phyloP scores from a whole-genome alignment of 2,888 invertebrate species.

The Melanotus villosus region DNA sequence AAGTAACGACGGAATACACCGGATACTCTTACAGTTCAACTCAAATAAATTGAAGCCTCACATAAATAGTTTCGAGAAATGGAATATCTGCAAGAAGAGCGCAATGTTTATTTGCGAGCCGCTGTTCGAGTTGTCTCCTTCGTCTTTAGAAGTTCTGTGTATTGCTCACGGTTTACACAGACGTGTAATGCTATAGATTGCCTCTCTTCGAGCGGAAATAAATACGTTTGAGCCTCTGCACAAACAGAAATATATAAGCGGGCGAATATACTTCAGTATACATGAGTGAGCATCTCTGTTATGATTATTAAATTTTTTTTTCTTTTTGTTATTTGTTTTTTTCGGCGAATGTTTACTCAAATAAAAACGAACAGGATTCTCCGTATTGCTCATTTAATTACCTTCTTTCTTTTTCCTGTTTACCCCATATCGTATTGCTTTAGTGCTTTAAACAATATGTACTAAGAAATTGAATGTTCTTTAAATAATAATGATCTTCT shows the following conservation, averaged over 20 bases:
- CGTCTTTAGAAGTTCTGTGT: conserved; percentile 38
- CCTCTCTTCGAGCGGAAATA: conserved; percentile 15
- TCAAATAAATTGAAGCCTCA: conserved; percentile 40
- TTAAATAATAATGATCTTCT: too few relatives aligned
- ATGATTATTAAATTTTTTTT: not conserved
- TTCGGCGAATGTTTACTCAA: too few relatives aligned
- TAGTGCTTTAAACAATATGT: too few relatives aligned
- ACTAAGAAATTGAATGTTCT: too few relatives aligned
- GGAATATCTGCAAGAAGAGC: conserved; percentile 39
- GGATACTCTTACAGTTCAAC: conserved; percentile 34
- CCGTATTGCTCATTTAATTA: too few relatives aligned
- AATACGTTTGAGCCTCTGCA: conserved; percentile 12
- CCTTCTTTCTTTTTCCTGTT: too few relatives aligned
- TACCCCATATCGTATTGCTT: too few relatives aligned
- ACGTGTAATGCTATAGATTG: conserved; percentile 32
- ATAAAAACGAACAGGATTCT: too few relatives aligned
- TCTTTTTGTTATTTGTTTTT: not conserved
- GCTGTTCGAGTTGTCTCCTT: conserved; percentile 41
- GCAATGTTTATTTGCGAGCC: conserved; percentile 43
- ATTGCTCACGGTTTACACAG: conserved; percentile 40
- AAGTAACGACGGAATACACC: conserved; percentile 20
- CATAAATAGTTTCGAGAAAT: conserved; percentile 40
- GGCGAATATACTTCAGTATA: not conserved
- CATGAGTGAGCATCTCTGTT: not conserved
- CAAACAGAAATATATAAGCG: conserved; percentile 5